Percentiles rank a stretch among this genome's conserved stretches.
phyloP scores from a whole-genome alignment of 35 echinoderm and acorn worm genomes.

The Eucidaris tribuloides region DNA sequence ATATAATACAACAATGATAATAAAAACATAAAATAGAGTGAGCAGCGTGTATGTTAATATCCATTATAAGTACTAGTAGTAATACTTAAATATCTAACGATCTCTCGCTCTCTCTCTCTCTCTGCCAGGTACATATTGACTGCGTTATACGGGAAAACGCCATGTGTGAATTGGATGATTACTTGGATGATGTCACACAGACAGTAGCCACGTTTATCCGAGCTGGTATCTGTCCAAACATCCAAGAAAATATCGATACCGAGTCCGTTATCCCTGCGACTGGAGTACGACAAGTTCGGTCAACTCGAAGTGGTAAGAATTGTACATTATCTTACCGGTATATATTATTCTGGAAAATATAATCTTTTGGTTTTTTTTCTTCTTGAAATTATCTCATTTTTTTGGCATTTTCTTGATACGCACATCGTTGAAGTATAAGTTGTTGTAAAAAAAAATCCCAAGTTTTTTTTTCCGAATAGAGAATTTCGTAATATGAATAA shows the following conservation, averaged over 20 bases:
- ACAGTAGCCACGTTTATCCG: conserved; percentile 5
- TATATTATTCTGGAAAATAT: background rate
- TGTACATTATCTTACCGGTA: too few species aligned
- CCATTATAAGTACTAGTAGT: too few species aligned
- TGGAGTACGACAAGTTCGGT: conserved; percentile 4
- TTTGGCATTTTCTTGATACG: too few species aligned
- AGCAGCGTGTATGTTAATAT: too few species aligned
- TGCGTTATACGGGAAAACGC: background rate
- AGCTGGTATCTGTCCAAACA: background rate
- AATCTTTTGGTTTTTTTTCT: too few species aligned
- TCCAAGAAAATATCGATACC: background rate
- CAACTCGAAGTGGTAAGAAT: background rate
- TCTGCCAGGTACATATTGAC: background rate
- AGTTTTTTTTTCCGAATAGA: too few species aligned
- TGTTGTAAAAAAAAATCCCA: too few species aligned
- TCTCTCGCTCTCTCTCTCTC: background rate
- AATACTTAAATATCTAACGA: background rate
- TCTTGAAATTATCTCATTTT: too few species aligned
- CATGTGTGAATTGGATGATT: background rate
- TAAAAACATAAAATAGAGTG: too few species aligned
- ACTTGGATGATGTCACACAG: background rate
- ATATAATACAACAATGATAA: too few species aligned
- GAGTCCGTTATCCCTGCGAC: background rate
- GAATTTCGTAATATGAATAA: too few species aligned
- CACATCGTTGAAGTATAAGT: too few species aligned